A percentile compares a stretch with the other conserved stretches of the same genome.
phyloP scores from a whole-genome alignment of 2,113 vertebrate species.

The Channa argus region DNA sequence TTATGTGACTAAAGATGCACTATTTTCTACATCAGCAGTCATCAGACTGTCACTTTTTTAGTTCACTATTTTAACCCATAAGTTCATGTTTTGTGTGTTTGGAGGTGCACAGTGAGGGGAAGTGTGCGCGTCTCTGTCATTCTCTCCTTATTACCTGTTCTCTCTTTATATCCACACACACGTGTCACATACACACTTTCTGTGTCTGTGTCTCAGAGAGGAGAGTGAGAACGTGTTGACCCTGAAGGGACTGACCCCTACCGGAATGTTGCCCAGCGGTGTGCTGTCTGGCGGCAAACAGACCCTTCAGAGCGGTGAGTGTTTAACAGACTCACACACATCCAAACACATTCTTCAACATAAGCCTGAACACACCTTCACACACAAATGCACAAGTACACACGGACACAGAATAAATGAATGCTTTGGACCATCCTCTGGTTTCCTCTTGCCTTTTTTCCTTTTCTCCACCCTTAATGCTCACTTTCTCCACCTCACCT shows the following conservation, averaged over 20 bases:
- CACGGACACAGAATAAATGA: slow-evolving; percentile 31
- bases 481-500: slow-evolving; percentile 68
- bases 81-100: slow-evolving; percentile 1
- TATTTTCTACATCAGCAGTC: background rate
- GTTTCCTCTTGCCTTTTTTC: slow-evolving; percentile 26
- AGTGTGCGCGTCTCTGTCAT: slow-evolving; percentile 49
- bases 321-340: slow-evolving; percentile 23
- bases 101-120: slow-evolving; percentile 38
- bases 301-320: slow-evolving; percentile 87
- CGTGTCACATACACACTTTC: background rate
- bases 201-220: slow-evolving; percentile 76
- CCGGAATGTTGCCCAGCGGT: slow-evolving; percentile 87
- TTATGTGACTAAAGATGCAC: background rate
- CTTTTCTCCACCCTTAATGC: slow-evolving; percentile 46
- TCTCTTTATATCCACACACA: slow-evolving; percentile 1
- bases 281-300: slow-evolving; percentile 87
- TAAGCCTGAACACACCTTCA: slow-evolving; percentile 32
- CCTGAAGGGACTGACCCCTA: slow-evolving; percentile 87
- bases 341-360: slow-evolving; percentile 10
- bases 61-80: slow-evolving; percentile 5
- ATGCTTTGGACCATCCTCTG: slow-evolving; percentile 43
- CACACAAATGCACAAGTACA: slow-evolving; percentile 33
- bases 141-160: slow-evolving; percentile 23
- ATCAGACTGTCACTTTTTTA: background rate
- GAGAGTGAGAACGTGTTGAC: slow-evolving; percentile 89